phyloP scores from a whole-genome alignment of 2,888 invertebrate species.

The Galeruca laticollis region DNA sequence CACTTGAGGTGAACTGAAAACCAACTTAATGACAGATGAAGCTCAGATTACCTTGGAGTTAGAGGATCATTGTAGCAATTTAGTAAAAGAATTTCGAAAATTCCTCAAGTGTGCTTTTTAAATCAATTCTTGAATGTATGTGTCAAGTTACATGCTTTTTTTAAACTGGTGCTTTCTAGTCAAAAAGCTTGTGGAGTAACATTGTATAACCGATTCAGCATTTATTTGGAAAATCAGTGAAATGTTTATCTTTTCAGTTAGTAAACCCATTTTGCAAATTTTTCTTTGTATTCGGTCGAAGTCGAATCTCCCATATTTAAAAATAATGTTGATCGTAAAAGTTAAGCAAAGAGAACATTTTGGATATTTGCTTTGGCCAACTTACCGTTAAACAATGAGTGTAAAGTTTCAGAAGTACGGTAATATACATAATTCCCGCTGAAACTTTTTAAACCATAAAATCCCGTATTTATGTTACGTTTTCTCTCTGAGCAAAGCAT shows the following conservation, averaged over 20 bases:
- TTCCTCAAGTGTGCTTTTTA: no score
- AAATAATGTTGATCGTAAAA: slow-evolving; percentile 38
- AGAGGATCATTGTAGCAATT: no score
- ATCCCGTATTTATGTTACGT: slow-evolving; percentile 59
- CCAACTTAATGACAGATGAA: no score
- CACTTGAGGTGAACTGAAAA: no score
- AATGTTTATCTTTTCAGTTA: background rate
- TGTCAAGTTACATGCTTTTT: no score
- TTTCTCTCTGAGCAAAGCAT: slow-evolving; percentile 56
- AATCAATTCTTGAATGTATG: no score
- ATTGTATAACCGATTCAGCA: background rate
- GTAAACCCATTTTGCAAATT: slow-evolving; percentile 10
- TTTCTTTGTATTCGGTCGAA: slow-evolving; percentile 8
- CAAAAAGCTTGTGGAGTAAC: background rate
- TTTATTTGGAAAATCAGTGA: background rate
- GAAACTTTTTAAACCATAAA: slow-evolving; percentile 62
- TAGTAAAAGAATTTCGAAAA: no score
- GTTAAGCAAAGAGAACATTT: slow-evolving; percentile 51
- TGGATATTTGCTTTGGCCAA: slow-evolving; percentile 51
- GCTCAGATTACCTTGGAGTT: no score
- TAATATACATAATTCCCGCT: slow-evolving; percentile 58
- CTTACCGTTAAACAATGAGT: slow-evolving; percentile 55
- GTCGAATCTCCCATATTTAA: slow-evolving; percentile 28
- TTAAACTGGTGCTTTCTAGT: no score
- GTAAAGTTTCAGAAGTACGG: slow-evolving; percentile 55